Evolutionary conservation across 2,888 invertebrate species (phyloP).

Genomic region (Cepaea hortensis): DNA sequence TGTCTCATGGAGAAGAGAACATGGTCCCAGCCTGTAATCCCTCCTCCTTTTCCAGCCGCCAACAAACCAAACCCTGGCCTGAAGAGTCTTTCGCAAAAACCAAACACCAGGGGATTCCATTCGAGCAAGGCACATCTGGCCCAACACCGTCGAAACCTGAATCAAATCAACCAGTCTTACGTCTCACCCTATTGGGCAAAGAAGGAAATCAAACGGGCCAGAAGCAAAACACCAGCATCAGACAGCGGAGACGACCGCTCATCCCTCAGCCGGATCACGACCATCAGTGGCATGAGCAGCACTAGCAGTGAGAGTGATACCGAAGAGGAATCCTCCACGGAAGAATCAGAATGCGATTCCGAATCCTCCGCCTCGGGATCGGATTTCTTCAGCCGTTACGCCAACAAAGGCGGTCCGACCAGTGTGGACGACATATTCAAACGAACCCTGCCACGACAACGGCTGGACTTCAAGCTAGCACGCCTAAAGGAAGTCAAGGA

Average conservation of each 20-base stretch:
- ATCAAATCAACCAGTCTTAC: slow-evolving; percentile 9
- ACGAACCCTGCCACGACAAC: slow-evolving; percentile 19
- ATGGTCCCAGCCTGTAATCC: slow-evolving; percentile 11
- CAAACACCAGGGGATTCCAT: background rate
- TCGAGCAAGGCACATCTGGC: slow-evolving; percentile 11
- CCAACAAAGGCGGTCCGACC: slow-evolving; percentile 29
- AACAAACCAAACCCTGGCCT: background rate
- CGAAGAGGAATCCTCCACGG: background rate
- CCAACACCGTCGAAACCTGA: slow-evolving; percentile 21
- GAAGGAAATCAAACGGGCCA: slow-evolving; percentile 11
- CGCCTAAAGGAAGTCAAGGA: background rate
- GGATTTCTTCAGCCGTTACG: slow-evolving; percentile 27
- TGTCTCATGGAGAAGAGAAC: slow-evolving; percentile 24
- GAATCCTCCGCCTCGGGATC: background rate
- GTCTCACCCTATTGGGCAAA: slow-evolving; percentile 25
- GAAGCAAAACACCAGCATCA: slow-evolving; percentile 14
- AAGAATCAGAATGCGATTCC: slow-evolving; percentile 17
- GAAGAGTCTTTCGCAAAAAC: background rate
- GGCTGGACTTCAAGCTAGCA: background rate
- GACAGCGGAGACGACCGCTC: slow-evolving; percentile 31
- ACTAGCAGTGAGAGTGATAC: slow-evolving; percentile 9
- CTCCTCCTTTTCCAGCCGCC: slow-evolving; percentile 14
- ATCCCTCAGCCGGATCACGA: slow-evolving; percentile 10
- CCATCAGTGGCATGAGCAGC: slow-evolving; percentile 32
- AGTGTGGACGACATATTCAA: slow-evolving; percentile 42